Evolutionary conservation across 1,140 invertebrate genomes (phyloP).

Genomic region (Chrysomallon squamiferum): DNA sequence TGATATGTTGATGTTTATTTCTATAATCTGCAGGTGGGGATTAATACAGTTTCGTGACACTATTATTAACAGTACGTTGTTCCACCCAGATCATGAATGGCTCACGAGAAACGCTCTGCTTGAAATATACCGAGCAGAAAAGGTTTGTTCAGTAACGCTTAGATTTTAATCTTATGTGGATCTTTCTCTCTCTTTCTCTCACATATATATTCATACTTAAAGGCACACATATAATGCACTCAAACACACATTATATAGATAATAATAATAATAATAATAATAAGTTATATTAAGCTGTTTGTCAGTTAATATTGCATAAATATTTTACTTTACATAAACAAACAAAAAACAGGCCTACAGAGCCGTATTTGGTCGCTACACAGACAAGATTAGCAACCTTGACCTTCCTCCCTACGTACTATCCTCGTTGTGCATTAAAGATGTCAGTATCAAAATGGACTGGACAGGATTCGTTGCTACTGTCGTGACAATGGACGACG

Average conservation of each 20-base stretch:
- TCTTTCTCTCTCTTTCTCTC: no score
- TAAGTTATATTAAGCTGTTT: no score
- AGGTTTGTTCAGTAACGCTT: slow-evolving; percentile 10
- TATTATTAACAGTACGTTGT: slow-evolving; percentile 20
- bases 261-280: no score
- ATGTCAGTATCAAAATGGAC: slow-evolving; percentile 28
- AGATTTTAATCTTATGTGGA: no score
- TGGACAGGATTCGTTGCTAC: slow-evolving; percentile 33
- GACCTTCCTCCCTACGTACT: slow-evolving; percentile 25
- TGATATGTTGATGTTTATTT: no score
- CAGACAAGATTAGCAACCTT: slow-evolving; percentile 24
- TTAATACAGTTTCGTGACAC: slow-evolving; percentile 31
- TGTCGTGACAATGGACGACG: slow-evolving; percentile 11
- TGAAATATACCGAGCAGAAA: slow-evolving; percentile 28
- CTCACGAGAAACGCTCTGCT: slow-evolving; percentile 23
- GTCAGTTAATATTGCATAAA: no score
- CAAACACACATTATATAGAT: no score
- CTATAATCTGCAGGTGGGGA: slow-evolving; percentile 34
- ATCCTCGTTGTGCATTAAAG: slow-evolving; percentile 24
- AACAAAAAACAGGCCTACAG: slow-evolving; percentile 38
- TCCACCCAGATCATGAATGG: slow-evolving; percentile 19
- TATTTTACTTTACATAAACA: no score
- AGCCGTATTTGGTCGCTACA: slow-evolving; percentile 30
- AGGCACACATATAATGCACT: no score
- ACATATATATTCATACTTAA: no score